Percentiles rank a stretch among this genome's conserved stretches.
These are phyloP conservation scores for Melitaea athalia DNA, from an alignment of 2,888 invertebrate species.

Conservation along the genomic window DNA sequence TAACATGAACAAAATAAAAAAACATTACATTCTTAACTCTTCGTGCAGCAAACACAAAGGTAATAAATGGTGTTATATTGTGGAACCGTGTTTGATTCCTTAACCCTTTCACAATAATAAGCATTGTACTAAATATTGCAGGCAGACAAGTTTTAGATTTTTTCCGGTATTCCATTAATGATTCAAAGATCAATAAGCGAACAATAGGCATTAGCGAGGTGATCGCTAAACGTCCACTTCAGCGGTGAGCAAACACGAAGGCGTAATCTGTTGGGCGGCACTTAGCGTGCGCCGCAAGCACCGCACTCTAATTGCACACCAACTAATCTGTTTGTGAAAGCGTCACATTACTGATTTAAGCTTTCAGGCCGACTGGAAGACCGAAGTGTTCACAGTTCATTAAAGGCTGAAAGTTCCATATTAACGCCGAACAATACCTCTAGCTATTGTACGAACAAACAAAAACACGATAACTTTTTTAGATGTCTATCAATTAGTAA, in stretches of 20 bases:
- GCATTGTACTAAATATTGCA: not conserved
- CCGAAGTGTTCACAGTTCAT: constrained; percentile 23
- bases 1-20: no score
- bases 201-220: constrained; percentile 70
- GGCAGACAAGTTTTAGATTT: not conserved
- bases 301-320: constrained; percentile 73
- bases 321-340: constrained; percentile 77
- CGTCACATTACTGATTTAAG: constrained; percentile 55
- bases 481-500: no score
- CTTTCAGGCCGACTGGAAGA: constrained; percentile 28
- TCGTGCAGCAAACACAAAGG: no score
- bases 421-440: constrained; percentile 8
- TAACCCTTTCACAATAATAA: not conserved
- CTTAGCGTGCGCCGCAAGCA: constrained; percentile 75
- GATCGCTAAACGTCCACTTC: constrained; percentile 73
- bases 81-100: no score
- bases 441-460: not conserved
- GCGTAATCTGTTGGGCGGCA: constrained; percentile 77
- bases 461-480: no score
- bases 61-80: no score
- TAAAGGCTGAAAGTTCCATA: constrained; percentile 18
- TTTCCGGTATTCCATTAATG: constrained; percentile 53
- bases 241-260: constrained; percentile 69
- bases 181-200: constrained; percentile 67
- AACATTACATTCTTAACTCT: no score